Percentiles rank a stretch among this genome's conserved stretches.
phyloP scores from a whole-genome alignment of 2,797 vertebrate genomes.

The Hydrolagus colliei region DNA sequence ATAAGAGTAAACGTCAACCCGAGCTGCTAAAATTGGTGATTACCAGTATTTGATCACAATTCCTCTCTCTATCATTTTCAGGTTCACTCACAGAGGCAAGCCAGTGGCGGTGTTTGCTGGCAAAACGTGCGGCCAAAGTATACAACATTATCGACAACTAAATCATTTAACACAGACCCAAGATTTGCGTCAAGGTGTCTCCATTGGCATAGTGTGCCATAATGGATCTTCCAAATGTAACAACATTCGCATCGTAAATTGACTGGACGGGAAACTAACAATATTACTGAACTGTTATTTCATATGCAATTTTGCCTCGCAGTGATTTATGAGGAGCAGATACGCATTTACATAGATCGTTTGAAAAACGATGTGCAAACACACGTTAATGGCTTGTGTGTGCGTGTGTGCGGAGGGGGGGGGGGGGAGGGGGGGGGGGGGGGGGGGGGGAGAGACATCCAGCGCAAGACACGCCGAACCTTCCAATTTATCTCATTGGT shows the following conservation, averaged over 20 bases:
- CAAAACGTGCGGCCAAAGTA: too few species aligned
- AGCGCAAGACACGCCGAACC: neutral
- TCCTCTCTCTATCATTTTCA: neutral
- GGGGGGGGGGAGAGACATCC: too few species aligned
- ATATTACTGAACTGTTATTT: neutral
- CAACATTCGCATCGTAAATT: neutral
- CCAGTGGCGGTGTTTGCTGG: neutral
- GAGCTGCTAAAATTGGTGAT: too few species aligned
- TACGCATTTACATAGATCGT: too few species aligned
- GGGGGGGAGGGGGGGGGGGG: too few species aligned
- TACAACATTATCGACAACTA: neutral
- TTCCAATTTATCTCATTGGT: conserved; percentile 13
- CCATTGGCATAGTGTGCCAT: neutral
- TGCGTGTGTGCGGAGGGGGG: neutral
- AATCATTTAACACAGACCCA: neutral
- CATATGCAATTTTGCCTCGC: neutral
- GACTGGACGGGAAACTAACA: neutral
- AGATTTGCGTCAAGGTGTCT: neutral
- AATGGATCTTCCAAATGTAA: neutral
- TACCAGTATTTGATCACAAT: too few species aligned
- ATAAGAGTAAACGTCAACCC: too few species aligned
- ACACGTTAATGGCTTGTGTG: neutral
- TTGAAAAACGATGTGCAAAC: too few species aligned
- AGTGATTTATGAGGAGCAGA: neutral
- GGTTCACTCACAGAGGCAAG: neutral